A percentile compares a stretch with the other conserved stretches of the same genome.
Evolutionary conservation across 92 coral and sea anemone genomes (phyloP).

Genomic region (Epizoanthus rinbou): DNA sequence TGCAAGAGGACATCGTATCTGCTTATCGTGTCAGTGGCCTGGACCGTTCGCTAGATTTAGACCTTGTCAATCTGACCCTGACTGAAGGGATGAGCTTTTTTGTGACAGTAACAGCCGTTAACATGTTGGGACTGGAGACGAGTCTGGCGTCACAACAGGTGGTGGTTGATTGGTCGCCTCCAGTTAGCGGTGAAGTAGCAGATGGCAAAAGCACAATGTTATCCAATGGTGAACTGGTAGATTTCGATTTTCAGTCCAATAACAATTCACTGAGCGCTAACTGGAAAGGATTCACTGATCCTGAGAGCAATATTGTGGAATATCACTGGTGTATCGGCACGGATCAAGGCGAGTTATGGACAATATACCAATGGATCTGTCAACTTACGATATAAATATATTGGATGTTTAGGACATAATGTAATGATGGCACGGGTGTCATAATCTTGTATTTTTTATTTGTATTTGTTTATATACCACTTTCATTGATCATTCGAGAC

Average conservation of each 20-base stretch:
- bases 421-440: too few relatives aligned
- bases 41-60: conserved; percentile 70
- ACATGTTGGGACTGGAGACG: conserved; percentile 84
- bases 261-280: conserved; percentile 60
- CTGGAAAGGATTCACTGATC: conserved; percentile 86
- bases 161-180: conserved; percentile 94
- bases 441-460: too few relatives aligned
- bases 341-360: conserved; percentile 65
- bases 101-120: conserved; percentile 80
- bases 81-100: conserved; percentile 70
- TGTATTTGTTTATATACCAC: too few relatives aligned
- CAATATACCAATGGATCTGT: too few relatives aligned
- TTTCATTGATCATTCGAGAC: too few relatives aligned
- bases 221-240: conserved; percentile 28
- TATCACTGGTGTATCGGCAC: conserved; percentile 88
- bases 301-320: conserved; percentile 78
- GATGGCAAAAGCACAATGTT: conserved; percentile 77
- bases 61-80: conserved; percentile 74
- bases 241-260: conserved; percentile 74
- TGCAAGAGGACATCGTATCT: conserved; percentile 71
- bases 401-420: too few relatives aligned
- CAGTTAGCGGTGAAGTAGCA: conserved; percentile 71
- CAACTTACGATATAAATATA: too few relatives aligned
- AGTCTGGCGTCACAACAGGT: conserved; percentile 85
- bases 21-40: conserved; percentile 60